Evolutionary conservation across 1,140 invertebrate genomes (phyloP), one percentile per base, ranked within the genome.

Genomic region (Megathymus violae): DNA sequence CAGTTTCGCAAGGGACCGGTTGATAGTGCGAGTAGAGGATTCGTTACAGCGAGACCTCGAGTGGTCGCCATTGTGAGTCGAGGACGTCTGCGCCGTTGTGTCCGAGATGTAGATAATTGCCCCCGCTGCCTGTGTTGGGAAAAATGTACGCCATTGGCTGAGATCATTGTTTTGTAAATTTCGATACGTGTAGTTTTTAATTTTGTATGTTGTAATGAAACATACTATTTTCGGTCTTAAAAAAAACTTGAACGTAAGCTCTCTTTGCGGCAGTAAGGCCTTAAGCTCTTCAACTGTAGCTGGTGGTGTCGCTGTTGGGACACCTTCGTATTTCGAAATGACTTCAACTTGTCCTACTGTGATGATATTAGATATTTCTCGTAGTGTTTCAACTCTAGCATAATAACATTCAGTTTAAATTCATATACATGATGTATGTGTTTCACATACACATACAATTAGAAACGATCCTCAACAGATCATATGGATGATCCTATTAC

Each of bases 81-180:
- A 89, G 86, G 64, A 82, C 82, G 82, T 83, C 82, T 83, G 79
- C 76, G 73, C 78, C 69, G 83, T 86, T 85, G 80, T 87, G 85
- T 87, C 83, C 85, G 83, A 87, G 82, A 87, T 83, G 80, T 79
- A 75, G 78, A 80, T 88, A 89, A 89, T 88, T 89, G 87, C 85
- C 82, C 79, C 77, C 67, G 78, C 76, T 75, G 71, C 67, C 74
- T 76, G 64, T 71, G 64, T 67, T 66, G 61, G 52, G 69, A 74
- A 74, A 77, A 73, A 73, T 70, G 69, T 74, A 60, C 69, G 74
- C 69, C 68, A 69, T 70, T 76, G 62, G 74, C 72, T 76, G 74
- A 68, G 69, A 74, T 71, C 69, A 71, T 75, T 71, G 70, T 74
- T 76, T 69, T 46, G 27, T 61, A 59, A 31, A 61, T 50, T 56